Conservation (phyloP, 2,888 invertebrate species). For the Caenorhabditis virilis region DNA sequence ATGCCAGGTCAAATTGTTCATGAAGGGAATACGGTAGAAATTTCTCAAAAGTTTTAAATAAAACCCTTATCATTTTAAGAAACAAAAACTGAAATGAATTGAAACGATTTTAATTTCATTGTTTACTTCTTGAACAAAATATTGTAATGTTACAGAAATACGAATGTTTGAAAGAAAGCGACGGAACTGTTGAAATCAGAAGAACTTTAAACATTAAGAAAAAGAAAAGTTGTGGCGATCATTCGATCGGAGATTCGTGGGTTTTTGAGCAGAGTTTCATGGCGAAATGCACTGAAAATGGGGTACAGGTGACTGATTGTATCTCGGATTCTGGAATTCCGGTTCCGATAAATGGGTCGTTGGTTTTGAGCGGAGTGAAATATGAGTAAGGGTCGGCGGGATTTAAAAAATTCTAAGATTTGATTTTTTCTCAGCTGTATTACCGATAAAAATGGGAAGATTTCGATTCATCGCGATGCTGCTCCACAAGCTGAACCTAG, state of each 20-base stretch:
- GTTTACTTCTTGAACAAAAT: no score
- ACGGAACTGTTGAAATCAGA: conserved; percentile 48
- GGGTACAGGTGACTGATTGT: conserved; percentile 45
- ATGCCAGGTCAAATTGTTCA: conserved; percentile 47
- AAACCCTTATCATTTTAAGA: background rate
- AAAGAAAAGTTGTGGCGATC: conserved; percentile 45
- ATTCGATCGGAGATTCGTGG: conserved; percentile 49
- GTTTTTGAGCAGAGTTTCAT: conserved; percentile 47
- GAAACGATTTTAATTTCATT: no score
- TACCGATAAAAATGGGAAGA: conserved; percentile 31
- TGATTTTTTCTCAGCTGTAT: conserved; percentile 23
- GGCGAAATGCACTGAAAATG: conserved; percentile 45
- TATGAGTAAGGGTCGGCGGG: conserved; percentile 37
- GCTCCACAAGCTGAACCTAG: conserved; percentile 13
- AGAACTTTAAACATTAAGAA: conserved; percentile 41
- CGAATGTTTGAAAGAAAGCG: conserved; percentile 41
- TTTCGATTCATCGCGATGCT: conserved; percentile 33
- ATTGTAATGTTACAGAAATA: no score
- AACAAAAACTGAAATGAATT: no score
- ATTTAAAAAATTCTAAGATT: background rate
- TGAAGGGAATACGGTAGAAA: conserved; percentile 45
- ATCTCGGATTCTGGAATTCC: conserved; percentile 51
- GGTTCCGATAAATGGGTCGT: conserved; percentile 37
- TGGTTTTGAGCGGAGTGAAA: conserved; percentile 38
- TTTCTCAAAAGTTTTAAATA: background rate